A percentile compares a stretch with the other conserved stretches of the same genome.
phyloP scores from a whole-genome alignment of 2,113 vertebrate genomes.

The Phrynocephalus versicolor region DNA sequence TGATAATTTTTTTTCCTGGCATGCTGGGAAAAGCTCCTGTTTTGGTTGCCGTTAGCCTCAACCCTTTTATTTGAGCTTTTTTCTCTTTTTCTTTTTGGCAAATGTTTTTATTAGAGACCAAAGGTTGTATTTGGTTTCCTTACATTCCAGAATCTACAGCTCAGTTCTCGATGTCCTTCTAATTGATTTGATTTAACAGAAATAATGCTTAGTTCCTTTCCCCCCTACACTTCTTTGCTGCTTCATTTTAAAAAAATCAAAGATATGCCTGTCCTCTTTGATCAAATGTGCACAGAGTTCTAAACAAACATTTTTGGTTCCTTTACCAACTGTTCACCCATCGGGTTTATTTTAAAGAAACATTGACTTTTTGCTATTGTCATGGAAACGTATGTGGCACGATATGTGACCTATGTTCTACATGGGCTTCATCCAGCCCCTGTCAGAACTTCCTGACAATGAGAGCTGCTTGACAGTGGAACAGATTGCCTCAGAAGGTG shows the following conservation, averaged over 20 bases:
- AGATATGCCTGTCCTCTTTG: slow-evolving; percentile 10
- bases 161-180: slow-evolving; percentile 1
- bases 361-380: neutral
- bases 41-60: slow-evolving; percentile 28
- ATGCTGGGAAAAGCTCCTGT: slow-evolving; percentile 41
- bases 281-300: slow-evolving; percentile 46
- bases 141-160: slow-evolving; percentile 8
- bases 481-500: no score
- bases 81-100: slow-evolving; percentile 21
- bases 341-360: neutral
- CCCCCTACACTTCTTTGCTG: slow-evolving; percentile 27
- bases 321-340: neutral
- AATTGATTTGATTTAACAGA: neutral
- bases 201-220: slow-evolving; percentile 18
- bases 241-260: slow-evolving; percentile 38
- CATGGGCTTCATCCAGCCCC: no score
- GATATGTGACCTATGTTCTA: no score
- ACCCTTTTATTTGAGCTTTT: slow-evolving; percentile 31
- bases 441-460: no score
- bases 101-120: slow-evolving; percentile 1
- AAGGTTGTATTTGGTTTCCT: neutral
- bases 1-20: slow-evolving; percentile 36
- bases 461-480: no score
- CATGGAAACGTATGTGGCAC: no score
- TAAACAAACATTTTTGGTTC: slow-evolving; percentile 35